A percentile compares a stretch with the other conserved stretches of the same genome.
Evolutionary conservation across 2,888 invertebrate species (phyloP).

Genomic region (Epinotia nisella): DNA sequence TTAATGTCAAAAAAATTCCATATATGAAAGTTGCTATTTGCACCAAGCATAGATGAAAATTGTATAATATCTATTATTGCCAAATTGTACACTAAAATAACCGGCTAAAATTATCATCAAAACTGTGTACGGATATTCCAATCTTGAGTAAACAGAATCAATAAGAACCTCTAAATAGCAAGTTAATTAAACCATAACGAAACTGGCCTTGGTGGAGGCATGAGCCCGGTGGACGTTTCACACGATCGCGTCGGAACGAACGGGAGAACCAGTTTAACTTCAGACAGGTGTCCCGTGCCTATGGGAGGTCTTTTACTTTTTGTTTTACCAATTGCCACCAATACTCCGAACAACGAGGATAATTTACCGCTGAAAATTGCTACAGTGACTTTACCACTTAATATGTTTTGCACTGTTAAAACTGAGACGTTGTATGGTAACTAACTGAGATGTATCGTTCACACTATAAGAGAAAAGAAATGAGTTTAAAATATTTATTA

Average conservation of each 20-base stretch:
- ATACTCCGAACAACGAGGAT: slow-evolving; percentile 19
- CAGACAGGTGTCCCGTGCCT: slow-evolving; percentile 72
- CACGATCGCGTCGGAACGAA: slow-evolving; percentile 62
- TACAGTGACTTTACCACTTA: background rate
- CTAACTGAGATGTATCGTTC: background rate
- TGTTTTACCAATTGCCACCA: slow-evolving; percentile 49
- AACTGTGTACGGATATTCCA: too few species aligned
- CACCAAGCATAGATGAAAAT: too few species aligned
- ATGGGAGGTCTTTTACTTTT: slow-evolving; percentile 56
- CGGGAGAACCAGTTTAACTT: slow-evolving; percentile 71
- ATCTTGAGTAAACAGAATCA: background rate
- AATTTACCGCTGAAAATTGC: background rate
- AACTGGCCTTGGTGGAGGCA: slow-evolving; percentile 36
- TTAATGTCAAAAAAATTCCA: too few species aligned
- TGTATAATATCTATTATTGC: too few species aligned
- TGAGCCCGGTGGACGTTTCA: slow-evolving; percentile 52
- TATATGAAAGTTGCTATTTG: too few species aligned
- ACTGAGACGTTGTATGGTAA: too few species aligned
- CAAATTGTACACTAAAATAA: too few species aligned
- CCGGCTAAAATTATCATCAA: too few species aligned
- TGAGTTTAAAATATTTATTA: background rate
- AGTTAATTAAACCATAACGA: slow-evolving; percentile 39
- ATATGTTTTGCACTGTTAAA: too few species aligned
- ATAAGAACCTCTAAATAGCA: slow-evolving; percentile 13
- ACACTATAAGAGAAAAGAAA: background rate